Evolutionary conservation across 37 sponge, comb jelly and placozoan genomes (phyloP), one percentile per base, ranked within the genome.

Genomic region (Halichondria panicea): DNA sequence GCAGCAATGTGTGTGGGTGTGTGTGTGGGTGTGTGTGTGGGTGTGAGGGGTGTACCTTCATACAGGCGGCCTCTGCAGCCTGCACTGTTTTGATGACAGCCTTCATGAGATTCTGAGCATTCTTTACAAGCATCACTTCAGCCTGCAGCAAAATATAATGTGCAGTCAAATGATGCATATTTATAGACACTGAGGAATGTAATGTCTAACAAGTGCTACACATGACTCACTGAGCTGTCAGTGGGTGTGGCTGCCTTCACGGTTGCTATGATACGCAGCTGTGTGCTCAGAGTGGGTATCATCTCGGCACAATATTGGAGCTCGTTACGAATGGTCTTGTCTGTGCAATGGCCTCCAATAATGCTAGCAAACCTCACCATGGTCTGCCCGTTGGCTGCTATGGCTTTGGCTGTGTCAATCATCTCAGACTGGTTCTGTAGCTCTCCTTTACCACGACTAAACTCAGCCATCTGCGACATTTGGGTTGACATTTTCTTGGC

Each of bases 1-100:
- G 52, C 15, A 48, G 15, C 52, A 15, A 18, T 11, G 13, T 48
- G 52, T 48, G 15, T 48, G 52, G 7, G 8, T 59, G 25, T 37
- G 6, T 11, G 65, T 7, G 35, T 64, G 60, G 13, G 60, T 12
- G 15, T 48, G 52, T 21, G 8, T 59, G 25, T 37, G 6, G 4
- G 65, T 7, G 35, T 64, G 60, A 7, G 60, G 13, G 27, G 25
- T 31, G 33, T 75, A 90, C 96, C 80, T 96, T 96, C 62, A 96
- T 82, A 57, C 93, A 93, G 36, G 96, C 94, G 38, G 93, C 75
- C 38, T 96, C 94, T 7, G 96, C 91, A 28, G 90, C 96, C 50
- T 79, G 63, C 24, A 93, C 80, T 36, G 91, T 81, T 68, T 86
- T 90, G 57, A 77, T 82, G 43, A 96, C 93, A 63, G 87, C 91